A percentile compares a stretch with the other conserved stretches of the same genome.
Conservation (phyloP, 2,113 vertebrate genomes). For the Centrocercus urophasianus region DNA sequence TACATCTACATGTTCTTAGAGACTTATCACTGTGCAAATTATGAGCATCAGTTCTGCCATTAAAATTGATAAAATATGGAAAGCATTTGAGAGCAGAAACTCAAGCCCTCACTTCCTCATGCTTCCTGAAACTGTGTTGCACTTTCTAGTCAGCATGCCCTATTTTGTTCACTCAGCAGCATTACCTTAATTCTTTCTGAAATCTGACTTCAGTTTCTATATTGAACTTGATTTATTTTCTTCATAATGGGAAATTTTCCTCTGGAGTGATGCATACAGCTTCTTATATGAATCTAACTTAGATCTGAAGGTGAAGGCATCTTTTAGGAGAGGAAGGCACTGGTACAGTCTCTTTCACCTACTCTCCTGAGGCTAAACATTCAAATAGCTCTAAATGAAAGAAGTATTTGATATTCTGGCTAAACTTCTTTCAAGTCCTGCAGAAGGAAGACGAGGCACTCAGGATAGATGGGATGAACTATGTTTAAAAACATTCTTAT, state of each 20-base stretch:
- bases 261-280: neutral
- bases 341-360: neutral
- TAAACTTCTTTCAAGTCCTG: neutral
- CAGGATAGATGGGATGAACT: fast-evolving
- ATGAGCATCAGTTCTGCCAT: neutral
- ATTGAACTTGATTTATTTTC: slow-evolving; percentile 27
- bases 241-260: neutral
- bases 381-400: neutral
- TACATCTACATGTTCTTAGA: neutral
- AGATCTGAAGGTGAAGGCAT: neutral
- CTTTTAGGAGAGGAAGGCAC: neutral
- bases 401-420: neutral
- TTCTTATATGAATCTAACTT: neutral
- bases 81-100: neutral
- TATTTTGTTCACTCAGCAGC: neutral
- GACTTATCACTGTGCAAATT: neutral
- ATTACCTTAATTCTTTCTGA: slow-evolving; percentile 7
- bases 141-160: slow-evolving; percentile 7
- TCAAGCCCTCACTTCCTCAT: neutral
- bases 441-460: neutral
- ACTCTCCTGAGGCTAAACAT: neutral
- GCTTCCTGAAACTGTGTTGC: neutral
- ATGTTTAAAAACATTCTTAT: neutral
- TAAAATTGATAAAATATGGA: neutral
- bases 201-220: neutral